Conservation (phyloP, 2,888 invertebrate genomes). For the Linnaemya tessellans region DNA sequence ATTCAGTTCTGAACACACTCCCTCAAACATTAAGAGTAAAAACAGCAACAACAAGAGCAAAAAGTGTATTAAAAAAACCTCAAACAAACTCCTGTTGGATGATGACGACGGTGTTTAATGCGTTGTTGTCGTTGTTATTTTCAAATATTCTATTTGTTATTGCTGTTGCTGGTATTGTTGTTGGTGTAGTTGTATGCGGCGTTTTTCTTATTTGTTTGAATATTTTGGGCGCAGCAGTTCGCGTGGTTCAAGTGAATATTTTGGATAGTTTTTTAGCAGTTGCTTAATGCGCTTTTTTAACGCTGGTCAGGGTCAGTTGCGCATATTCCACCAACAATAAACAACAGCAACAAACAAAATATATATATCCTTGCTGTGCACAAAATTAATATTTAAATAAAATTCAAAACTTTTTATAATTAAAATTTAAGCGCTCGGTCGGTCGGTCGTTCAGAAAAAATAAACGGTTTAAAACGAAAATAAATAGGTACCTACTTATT, state of each 20-base stretch:
- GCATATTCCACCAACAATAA: conserved; percentile 64
- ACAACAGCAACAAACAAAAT: conserved; percentile 9
- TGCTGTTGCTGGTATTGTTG: conserved; percentile 56
- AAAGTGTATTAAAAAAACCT: conserved; percentile 59
- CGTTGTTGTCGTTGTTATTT: conserved; percentile 55
- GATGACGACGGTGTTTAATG: conserved; percentile 50
- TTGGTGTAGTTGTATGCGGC: conserved; percentile 67
- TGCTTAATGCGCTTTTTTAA: conserved; percentile 79
- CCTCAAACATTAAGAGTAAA: conserved; percentile 69
- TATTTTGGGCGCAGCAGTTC: conserved; percentile 69
- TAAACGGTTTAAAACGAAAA: conserved; percentile 22
- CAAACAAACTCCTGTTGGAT: conserved; percentile 70
- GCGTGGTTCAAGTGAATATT: conserved; percentile 76
- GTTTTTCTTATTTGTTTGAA: conserved; percentile 60
- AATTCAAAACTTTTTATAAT: background rate
- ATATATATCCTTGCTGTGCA: conserved; percentile 18
- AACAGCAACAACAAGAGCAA: conserved; percentile 68
- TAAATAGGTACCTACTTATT: background rate
- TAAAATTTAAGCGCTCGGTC: conserved; percentile 54
- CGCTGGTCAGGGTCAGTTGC: conserved; percentile 76
- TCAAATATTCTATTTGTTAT: conserved; percentile 51
- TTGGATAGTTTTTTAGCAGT: conserved; percentile 79
- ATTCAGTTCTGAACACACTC: conserved; percentile 68
- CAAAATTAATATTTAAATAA: background rate
- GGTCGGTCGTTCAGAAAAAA: conserved; percentile 28